phyloP scores from a whole-genome alignment of 2,113 vertebrate species.

The Lampris incognitus region DNA sequence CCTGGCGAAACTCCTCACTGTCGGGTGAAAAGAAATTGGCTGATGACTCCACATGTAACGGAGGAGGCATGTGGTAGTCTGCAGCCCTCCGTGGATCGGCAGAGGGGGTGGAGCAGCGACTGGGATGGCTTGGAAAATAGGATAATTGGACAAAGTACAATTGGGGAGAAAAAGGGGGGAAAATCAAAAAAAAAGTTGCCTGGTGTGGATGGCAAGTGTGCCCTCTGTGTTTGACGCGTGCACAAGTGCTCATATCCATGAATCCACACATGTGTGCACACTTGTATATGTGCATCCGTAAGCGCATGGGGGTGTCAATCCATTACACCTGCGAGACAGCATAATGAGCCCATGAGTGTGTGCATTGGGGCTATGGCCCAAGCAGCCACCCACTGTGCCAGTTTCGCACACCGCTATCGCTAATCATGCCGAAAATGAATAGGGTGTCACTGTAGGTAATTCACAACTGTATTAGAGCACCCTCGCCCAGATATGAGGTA shows the following conservation, averaged over 20 bases:
- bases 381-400: conserved; percentile 65
- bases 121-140: too few species aligned
- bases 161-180: too few species aligned
- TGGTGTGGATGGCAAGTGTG: conserved; percentile 41
- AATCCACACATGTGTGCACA: conserved; percentile 30
- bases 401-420: conserved; percentile 58
- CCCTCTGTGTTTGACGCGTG: conserved; percentile 32
- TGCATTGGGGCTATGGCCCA: conserved; percentile 45
- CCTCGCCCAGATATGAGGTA: conserved; percentile 72
- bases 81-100: too few species aligned
- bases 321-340: conserved; percentile 51
- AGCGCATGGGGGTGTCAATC: conserved; percentile 35
- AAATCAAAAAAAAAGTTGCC: conserved; percentile 35
- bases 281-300: conserved; percentile 12
- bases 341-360: conserved; percentile 59
- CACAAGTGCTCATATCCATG: conserved; percentile 48
- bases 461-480: conserved; percentile 77
- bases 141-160: too few species aligned
- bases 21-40: too few species aligned
- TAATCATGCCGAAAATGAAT: conserved; percentile 81
- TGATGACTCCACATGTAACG: too few species aligned
- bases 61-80: too few species aligned
- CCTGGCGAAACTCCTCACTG: too few species aligned
- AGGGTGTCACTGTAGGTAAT: conserved; percentile 77
- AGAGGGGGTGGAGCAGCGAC: too few species aligned